Percentiles rank a stretch among this genome's conserved stretches.
phyloP scores from a whole-genome alignment of 2,888 invertebrate genomes.

The Hydrotaea diabolus region DNA sequence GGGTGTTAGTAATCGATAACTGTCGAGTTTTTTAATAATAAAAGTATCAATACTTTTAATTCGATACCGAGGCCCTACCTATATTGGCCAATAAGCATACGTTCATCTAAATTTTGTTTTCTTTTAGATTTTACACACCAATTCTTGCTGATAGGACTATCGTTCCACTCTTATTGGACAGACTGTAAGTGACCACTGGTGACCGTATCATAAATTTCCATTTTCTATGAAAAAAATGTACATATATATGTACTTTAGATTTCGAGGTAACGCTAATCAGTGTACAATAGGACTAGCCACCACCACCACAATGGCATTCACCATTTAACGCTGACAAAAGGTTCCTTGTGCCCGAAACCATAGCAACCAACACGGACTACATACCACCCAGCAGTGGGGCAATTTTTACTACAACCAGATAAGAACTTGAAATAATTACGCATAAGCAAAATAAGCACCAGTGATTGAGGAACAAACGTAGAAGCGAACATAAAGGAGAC shows the following conservation, averaged over 20 bases:
- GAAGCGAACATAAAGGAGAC: neutral
- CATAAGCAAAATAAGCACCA: neutral
- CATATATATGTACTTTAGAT: neutral
- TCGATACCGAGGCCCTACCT: too few relatives aligned
- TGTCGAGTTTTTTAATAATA: too few relatives aligned
- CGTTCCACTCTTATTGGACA: neutral
- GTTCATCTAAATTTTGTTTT: too few relatives aligned
- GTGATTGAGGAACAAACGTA: conserved; percentile 8
- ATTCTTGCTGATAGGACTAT: too few relatives aligned
- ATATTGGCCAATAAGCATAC: too few relatives aligned
- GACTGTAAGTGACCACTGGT: neutral
- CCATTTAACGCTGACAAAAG: too few relatives aligned
- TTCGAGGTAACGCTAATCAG: conserved; percentile 9
- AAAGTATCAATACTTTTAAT: too few relatives aligned
- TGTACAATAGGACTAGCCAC: conserved; percentile 4
- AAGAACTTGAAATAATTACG: conserved; percentile 18
- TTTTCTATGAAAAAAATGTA: neutral
- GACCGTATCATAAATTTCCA: neutral
- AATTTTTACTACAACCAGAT: neutral
- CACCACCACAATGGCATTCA: neutral
- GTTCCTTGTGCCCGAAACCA: conserved; percentile 20
- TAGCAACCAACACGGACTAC: conserved; percentile 34
- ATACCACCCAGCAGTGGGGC: neutral
- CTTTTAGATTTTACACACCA: too few relatives aligned
- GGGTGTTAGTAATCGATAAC: too few relatives aligned